phyloP scores from a whole-genome alignment of 2,888 invertebrate species.

The Erannis defoliaria region DNA sequence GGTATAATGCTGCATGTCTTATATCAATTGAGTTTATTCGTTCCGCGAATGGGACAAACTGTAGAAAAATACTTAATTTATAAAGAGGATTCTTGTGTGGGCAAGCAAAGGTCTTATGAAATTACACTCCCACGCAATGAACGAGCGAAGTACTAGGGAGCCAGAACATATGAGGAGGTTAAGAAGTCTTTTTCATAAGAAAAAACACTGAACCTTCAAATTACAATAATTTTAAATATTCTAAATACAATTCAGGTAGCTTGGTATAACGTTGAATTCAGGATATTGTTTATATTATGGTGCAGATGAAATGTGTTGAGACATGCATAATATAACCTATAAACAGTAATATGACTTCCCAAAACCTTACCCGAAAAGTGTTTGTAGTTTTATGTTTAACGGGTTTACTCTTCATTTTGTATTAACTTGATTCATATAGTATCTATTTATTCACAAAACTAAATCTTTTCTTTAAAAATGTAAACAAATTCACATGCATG shows the following conservation, averaged over 20 bases:
- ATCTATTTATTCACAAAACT: background rate
- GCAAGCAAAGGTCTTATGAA: background rate
- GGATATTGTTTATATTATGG: background rate
- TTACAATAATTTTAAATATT: background rate
- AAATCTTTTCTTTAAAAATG: slow-evolving; percentile 8
- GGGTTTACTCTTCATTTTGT: slow-evolving; percentile 90
- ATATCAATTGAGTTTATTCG: slow-evolving; percentile 94
- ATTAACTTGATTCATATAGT: background rate
- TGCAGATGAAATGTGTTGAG: background rate
- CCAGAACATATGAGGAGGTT: background rate
- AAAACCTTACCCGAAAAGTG: slow-evolving; percentile 90
- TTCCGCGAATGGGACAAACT: slow-evolving; percentile 96
- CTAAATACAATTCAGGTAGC: background rate
- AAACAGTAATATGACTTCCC: slow-evolving; percentile 20
- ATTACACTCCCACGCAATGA: slow-evolving; percentile 11
- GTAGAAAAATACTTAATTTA: slow-evolving; percentile 26
- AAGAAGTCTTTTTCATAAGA: background rate
- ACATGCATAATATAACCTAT: slow-evolving; percentile 52
- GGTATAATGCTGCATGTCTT: slow-evolving; percentile 92
- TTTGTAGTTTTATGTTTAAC: slow-evolving; percentile 91
- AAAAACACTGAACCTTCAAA: background rate
- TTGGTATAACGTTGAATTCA: background rate
- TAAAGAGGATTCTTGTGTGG: background rate
- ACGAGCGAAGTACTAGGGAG: slow-evolving; percentile 8
- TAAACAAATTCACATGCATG: slow-evolving; percentile 53